Base-by-base conservation (phyloP, 2,888 invertebrate genomes). In the Horisme vitalbata region DNA sequence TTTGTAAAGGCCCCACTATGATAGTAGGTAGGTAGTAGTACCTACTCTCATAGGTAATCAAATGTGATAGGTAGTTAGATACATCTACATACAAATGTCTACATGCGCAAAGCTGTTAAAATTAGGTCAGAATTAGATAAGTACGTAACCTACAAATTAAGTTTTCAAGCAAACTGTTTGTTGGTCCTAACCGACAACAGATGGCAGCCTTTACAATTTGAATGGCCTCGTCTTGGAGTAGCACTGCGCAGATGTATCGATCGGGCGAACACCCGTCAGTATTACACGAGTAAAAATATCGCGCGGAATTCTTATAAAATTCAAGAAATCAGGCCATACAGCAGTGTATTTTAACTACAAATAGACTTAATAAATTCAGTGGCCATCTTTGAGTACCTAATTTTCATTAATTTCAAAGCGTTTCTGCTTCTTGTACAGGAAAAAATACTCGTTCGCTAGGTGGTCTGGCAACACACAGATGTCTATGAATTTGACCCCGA, bases 401-500 rank as follows among this genome's bases (percentile, higher is more conserved):
- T 41, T 21, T 23, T n/a, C 11, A 8, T 39, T 10, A 26, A 45
- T 44, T 45, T 38, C 11, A 14, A 11, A 28, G 39, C 49, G 15
- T 44, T 47, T 49, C 18, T 10, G 7, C 6, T 10, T 26, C 4
- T 39, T 12, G 20, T 14, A 20, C 37, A 23, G 2, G 4, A 38
- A 41, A 47, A 55, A 49, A 51, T 33, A 52, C 12, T 20, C 35
- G 41, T 35, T 38, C 48, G 45, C 30, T 27, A 33, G n/a, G n/a
- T n/a, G n/a, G 10, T 15, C 67, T 81, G 81, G 89, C 83, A 90
- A 88, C 86, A 77, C 85, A 74, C 57, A 66, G 65, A 73, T 83
- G 83, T 90, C 89, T 89, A 88, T 88, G 89, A 88, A 77, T 88
- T 89, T 90, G 90, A 90, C 90, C 90, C 87, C 90, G 87, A 85